phyloP scores from a whole-genome alignment of 1,140 invertebrate genomes.

The Formica selysi region DNA sequence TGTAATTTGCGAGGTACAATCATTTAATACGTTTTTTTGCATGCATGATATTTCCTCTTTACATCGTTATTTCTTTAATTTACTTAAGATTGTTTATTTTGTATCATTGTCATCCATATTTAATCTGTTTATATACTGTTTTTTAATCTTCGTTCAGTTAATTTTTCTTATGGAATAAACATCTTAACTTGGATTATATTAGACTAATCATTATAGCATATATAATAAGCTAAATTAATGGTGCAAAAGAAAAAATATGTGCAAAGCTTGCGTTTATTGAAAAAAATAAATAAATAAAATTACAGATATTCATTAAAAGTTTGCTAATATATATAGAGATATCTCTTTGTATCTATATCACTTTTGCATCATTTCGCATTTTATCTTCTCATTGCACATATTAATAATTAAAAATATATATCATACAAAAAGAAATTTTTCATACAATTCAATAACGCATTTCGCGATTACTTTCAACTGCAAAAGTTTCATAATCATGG shows the following conservation, averaged over 20 bases:
- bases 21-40: background rate
- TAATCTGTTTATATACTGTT: background rate
- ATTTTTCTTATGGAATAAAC: background rate
- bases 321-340: no score
- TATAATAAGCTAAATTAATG: background rate
- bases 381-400: background rate
- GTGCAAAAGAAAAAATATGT: background rate
- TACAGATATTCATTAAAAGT: no score
- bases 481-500: background rate
- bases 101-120: background rate
- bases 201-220: background rate
- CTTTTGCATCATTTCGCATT: background rate
- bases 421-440: background rate
- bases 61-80: background rate
- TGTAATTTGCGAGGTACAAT: background rate
- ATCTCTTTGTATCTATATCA: no score
- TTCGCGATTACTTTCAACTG: background rate
- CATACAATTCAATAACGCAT: background rate
- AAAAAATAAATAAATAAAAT: no score
- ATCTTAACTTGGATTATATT: background rate
- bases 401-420: slow-evolving; percentile 33
- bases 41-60: background rate
- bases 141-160: slow-evolving; percentile 2
- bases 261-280: background rate
- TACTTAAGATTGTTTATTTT: background rate